Base-by-base conservation (phyloP, 2,888 invertebrate species). In the Coronaproctus castanopsis region DNA sequence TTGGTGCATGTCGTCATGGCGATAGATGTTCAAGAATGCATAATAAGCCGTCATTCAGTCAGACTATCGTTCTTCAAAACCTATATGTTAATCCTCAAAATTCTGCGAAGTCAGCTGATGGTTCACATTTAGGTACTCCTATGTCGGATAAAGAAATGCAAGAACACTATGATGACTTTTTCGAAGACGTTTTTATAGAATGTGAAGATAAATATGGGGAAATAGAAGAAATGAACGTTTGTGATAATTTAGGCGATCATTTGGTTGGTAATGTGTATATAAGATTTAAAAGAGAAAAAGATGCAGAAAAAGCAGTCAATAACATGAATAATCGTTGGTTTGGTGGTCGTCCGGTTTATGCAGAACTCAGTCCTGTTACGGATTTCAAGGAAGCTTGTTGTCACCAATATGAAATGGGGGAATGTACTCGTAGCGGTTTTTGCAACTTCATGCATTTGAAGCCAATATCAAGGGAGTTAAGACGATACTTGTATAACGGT, bases 401-500 rank as follows among this genome's bases (percentile, higher is more conserved):
- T 71, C 84, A 98, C 49, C 98, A 98, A 74, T 98, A 98, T 72
- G 97, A 98, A 76, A 95, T 96, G 91, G 96, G 95, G 1, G 97
- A 96, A 74, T 98, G 98, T 72, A 96, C 95, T 0, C 80, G 97
- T 60, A 95, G 95, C 67, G 98, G 97, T 49, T 99, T 99, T 75
- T 98, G 98, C 74, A 99, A 99, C 76, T 99, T 98, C 75, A 99
- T 99, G 98, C 98, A 98, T 71, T 77, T 98, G 71, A 98, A 98
- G 71, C 97, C 97, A 18, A 97, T 98, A 67, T 96, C 96, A 0
- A 78, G 95, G 63, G 95, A 96, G 71, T 74, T 97, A 60, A 78
- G 95, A 64, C 82, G 93, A 75, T 89, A 78, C 68, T 69, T 80
- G 50, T 76, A 76, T 67, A 73, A 74, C 51, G 68, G 74, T 10